Conservation (phyloP, 2,113 vertebrate species). For the Patagioenas fasciata region DNA sequence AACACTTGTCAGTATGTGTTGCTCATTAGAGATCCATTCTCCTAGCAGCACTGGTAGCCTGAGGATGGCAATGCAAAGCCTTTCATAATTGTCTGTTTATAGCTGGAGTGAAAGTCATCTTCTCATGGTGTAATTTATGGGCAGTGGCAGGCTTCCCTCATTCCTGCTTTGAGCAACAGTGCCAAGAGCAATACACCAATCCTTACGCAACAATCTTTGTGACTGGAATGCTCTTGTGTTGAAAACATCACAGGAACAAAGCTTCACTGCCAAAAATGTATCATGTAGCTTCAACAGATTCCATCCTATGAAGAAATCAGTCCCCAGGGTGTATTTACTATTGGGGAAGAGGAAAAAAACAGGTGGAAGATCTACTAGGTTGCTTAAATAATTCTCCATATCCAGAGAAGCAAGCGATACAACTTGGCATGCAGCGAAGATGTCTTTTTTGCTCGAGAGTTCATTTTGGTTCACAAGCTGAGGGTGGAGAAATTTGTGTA, state of each 20-base stretch:
- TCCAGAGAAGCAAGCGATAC: not conserved
- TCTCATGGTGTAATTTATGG: conserved; percentile 19
- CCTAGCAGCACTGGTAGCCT: not conserved
- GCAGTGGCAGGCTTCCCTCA: not conserved
- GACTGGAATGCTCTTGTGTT: not conserved
- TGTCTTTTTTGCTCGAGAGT: not conserved
- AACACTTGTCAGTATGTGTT: not conserved
- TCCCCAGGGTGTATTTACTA: not conserved
- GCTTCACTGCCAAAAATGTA: not conserved
- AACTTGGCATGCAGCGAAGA: not conserved
- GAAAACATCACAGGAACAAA: not conserved
- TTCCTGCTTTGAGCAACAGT: not conserved
- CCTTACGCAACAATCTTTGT: not conserved
- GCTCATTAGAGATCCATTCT: not conserved
- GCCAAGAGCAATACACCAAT: not conserved
- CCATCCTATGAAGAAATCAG: not conserved
- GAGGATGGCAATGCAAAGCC: not conserved
- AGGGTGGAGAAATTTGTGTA: not conserved
- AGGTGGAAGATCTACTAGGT: not conserved
- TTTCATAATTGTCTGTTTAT: conserved; percentile 7
- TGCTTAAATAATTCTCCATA: not conserved
- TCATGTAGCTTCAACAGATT: not conserved
- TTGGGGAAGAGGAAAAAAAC: not conserved
- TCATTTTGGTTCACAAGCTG: not conserved
- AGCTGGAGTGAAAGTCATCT: conserved; percentile 19